Evolutionary conservation across 2,113 vertebrate species (phyloP).

Genomic region (cat (Felis catus)): F.catus_Fca126_mat1.0 CM031412.1:181220501-181221000

Average conservation of each 20-base stretch:
- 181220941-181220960: neutral
- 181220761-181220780: neutral
- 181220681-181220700: too few species aligned
- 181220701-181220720: too few species aligned
- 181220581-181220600: too few species aligned
- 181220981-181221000: neutral
- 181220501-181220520: too few species aligned
- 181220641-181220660: too few species aligned
- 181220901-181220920: neutral
- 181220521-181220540: too few species aligned
- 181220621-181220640: too few species aligned
- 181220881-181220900: neutral
- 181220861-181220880: neutral
- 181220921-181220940: neutral
- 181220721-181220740: neutral
- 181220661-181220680: too few species aligned
- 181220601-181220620: too few species aligned
- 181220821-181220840: neutral
- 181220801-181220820: neutral
- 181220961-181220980: neutral
- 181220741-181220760: neutral
- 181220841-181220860: neutral
- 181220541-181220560: too few species aligned
- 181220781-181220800: neutral
- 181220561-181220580: too few species aligned